Percentiles rank a stretch among this genome's conserved stretches.
These are phyloP conservation scores for Styela clava DNA, from an alignment of 23 tunicate species.

Conservation along the genomic window DNA sequence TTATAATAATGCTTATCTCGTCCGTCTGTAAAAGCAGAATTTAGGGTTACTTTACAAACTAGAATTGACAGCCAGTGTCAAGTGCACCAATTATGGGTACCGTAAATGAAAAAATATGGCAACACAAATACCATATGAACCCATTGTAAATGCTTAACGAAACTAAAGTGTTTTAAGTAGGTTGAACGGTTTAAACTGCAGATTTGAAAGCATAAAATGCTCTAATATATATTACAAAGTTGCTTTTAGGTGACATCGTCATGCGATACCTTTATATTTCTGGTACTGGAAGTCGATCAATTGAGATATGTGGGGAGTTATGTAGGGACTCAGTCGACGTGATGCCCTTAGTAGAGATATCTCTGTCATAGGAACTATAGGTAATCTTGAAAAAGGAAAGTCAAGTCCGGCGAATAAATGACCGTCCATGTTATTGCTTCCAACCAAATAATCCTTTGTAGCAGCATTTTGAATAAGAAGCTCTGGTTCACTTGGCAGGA, in stretches of 20 bases:
- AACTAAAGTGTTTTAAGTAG: too few species aligned
- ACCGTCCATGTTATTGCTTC: slow-evolving; percentile 57
- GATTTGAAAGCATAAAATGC: too few species aligned
- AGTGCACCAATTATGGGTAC: background rate
- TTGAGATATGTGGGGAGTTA: slow-evolving; percentile 20
- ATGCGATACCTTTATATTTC: slow-evolving; percentile 20
- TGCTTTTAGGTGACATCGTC: too few species aligned
- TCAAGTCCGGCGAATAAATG: slow-evolving; percentile 39
- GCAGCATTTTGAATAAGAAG: slow-evolving; percentile 44
- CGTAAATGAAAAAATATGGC: background rate
- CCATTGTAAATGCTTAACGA: too few species aligned
- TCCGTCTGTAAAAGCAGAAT: slow-evolving; percentile 5
- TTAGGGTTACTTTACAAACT: too few species aligned
- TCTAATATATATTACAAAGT: too few species aligned
- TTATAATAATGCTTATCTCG: slow-evolving; percentile 33
- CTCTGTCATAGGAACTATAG: slow-evolving; percentile 26
- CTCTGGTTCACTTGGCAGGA: slow-evolving; percentile 45
- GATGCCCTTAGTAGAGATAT: slow-evolving; percentile 27
- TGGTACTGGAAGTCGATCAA: slow-evolving; percentile 18
- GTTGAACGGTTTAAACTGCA: too few species aligned
- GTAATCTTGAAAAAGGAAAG: slow-evolving; percentile 31
- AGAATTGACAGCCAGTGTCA: too few species aligned
- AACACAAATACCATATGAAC: too few species aligned
- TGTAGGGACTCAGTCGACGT: slow-evolving; percentile 11
- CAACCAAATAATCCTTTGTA: slow-evolving; percentile 43